A percentile compares a stretch with the other conserved stretches of the same genome.
Conservation (phyloP, 2,888 invertebrate species). For the Plebejus argus region DNA sequence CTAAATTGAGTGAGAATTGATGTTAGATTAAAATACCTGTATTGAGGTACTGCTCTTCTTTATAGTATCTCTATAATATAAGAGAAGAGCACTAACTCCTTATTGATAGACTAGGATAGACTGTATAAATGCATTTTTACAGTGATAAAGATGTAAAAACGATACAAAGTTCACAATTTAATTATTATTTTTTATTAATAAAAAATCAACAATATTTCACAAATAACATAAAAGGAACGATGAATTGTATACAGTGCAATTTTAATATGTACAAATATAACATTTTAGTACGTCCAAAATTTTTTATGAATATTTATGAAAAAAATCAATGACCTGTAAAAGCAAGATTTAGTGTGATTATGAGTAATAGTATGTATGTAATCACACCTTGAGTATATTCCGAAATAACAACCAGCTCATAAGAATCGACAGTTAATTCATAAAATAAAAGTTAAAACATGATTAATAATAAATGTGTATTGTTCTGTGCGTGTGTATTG, state of each 20-base stretch:
- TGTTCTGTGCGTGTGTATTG: background rate
- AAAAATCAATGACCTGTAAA: background rate
- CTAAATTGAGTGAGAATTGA: no score
- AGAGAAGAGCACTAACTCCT: no score
- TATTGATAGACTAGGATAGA: no score
- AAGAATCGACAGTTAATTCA: background rate
- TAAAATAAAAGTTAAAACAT: background rate
- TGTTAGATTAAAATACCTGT: no score
- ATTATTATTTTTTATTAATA: slow-evolving; percentile 66
- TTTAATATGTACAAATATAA: slow-evolving; percentile 5
- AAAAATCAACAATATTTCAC: slow-evolving; percentile 76
- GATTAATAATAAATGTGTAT: background rate
- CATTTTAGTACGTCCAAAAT: slow-evolving; percentile 6
- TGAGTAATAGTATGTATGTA: background rate
- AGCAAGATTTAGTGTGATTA: slow-evolving; percentile 14
- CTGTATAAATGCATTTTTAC: no score
- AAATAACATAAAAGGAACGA: slow-evolving; percentile 55
- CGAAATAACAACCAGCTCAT: background rate
- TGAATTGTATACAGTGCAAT: slow-evolving; percentile 12
- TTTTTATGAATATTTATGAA: background rate
- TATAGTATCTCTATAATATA: no score
- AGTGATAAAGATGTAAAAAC: background rate
- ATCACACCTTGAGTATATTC: slow-evolving; percentile 24
- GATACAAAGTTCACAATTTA: background rate
- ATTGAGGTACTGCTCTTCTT: no score